Evolutionary conservation across 2,113 vertebrate genomes (phyloP).

Genomic region (Phainopepla nitens): DNA sequence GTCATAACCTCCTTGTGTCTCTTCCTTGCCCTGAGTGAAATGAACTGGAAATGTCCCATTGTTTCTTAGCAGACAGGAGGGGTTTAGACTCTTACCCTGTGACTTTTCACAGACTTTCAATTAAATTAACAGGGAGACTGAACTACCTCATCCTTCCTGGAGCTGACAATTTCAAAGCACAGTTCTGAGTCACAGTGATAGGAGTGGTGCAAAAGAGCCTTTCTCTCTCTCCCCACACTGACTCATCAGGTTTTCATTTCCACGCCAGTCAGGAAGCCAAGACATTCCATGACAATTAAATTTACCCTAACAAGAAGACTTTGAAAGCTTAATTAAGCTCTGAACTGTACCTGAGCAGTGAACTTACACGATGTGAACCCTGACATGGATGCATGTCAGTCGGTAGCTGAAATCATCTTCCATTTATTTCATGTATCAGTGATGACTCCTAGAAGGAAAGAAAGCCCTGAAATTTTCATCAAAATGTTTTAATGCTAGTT

Average conservation of each 20-base stretch:
- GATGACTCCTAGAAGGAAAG: neutral
- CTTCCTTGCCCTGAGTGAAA: neutral
- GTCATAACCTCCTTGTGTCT: neutral
- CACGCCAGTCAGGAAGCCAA: neutral
- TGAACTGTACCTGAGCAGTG: neutral
- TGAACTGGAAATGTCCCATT: neutral
- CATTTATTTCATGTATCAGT: neutral
- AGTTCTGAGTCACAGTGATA: neutral
- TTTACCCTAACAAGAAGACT: neutral
- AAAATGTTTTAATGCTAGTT: neutral
- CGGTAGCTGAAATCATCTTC: neutral
- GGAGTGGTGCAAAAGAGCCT: neutral
- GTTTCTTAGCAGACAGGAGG: neutral
- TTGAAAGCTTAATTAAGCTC: neutral
- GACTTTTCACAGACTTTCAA: neutral
- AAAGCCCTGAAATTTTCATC: neutral
- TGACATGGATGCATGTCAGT: neutral
- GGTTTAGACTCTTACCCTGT: neutral
- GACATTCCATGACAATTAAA: neutral
- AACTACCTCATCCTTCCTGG: neutral
- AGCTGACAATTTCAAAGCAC: neutral
- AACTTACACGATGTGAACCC: neutral
- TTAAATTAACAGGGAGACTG: neutral
- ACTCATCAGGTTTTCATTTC: conserved; percentile 13
- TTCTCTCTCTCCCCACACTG: neutral